Base-by-base conservation (phyloP, 2,113 vertebrate species). In the Pionites leucogaster region DNA sequence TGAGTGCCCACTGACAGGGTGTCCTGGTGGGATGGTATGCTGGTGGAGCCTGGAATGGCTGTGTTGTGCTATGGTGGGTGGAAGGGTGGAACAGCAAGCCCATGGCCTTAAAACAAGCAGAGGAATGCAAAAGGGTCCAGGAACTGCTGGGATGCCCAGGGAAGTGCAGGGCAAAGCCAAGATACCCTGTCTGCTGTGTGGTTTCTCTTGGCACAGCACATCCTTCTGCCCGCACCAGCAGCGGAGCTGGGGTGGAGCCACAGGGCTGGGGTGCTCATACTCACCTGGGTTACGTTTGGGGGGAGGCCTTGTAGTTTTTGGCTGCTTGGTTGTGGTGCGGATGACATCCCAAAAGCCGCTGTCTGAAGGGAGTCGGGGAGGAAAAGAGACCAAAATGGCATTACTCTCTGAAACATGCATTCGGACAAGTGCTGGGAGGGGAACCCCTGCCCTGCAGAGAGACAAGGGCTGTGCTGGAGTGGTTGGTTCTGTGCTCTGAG, bases 251-350 rank as follows among this genome's bases (percentile, higher is more conserved):
- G 28, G n/a, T 4, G 8, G 65, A 78, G 69, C 3, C 0, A 0
- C 1, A 3, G 39, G 25, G 53, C 57, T 33, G 41, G 27, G 53
- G 35, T 60, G 52, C 41, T 46, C 9, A 4, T 0, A 2, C 95
- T 96, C 81, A 98, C 98, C 96, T 92, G 95, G 64, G 7, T 94
- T 83, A 89, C 7, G 87, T 52, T 91, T 97, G 41, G 90, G 96
- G 16, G 97, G 96, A 5, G 93, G 59, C 84, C 79, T 97, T 3
- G 97, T 97, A 3, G 90, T 91, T 94, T 76, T 96, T 5, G 98
- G 98, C 81, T 92, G 95, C 91, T 80, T 98, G 63, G 97, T 98
- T 1, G 98, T 97, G 53, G 93, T 98, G 53, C 7, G 92, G 52
- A 96, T 55, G 37, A 69, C 90, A 44, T 97, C 90, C 97, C 96